Base-by-base conservation (phyloP, 2,113 vertebrate species). In the Tachuris rubrigastra region DNA sequence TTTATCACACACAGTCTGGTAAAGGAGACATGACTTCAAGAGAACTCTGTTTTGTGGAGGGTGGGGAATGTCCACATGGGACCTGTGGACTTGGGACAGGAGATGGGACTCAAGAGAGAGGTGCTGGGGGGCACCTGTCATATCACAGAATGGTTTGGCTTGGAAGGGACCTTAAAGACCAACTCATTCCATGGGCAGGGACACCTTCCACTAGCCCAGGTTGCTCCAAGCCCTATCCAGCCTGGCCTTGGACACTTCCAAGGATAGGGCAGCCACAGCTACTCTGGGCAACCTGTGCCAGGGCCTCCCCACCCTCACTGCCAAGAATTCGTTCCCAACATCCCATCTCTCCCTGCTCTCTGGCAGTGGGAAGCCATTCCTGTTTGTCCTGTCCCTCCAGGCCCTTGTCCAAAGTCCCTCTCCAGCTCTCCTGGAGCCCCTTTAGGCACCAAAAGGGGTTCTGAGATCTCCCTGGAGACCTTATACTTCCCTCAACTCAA, bases 401-500 rank as follows among this genome's bases (percentile, higher is more conserved):
- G 10, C 18, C 27, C 68, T 60, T 39, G 20, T 25, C 49, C 49
- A 7, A 3, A 21, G 16, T 12, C 53, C 8, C 39, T 39, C 10
- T 60, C 53, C 52, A 74, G 44, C 37, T 74, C 53, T 53, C 12
- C 39, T 73, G 59, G 27, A 74, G 37, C 37, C 22, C 21, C 42
- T 80, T 44, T 6, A 44, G 37, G 44, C 31, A 0, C 44, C 52
- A 28, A 53, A 53, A 60, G 4, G 16, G 60, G 28, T 16, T 89
- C 39, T 41, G 1, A 5, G 24, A 1, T 60, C 46, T 41, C 39
- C 62, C 53, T 41, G 67, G 24, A 47, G 20, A 53, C n/a, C 10
- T 58, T 13, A 12, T 1, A 6, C 30, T 47, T 41, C 44, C 37
- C 37, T 69, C 0, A 0, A 39, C 65, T 58, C 0, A 0, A n/a